These are phyloP conservation scores for Aldabrachelys gigantea DNA, from an alignment of 2,113 vertebrate species.

Conservation along the genomic window DNA sequence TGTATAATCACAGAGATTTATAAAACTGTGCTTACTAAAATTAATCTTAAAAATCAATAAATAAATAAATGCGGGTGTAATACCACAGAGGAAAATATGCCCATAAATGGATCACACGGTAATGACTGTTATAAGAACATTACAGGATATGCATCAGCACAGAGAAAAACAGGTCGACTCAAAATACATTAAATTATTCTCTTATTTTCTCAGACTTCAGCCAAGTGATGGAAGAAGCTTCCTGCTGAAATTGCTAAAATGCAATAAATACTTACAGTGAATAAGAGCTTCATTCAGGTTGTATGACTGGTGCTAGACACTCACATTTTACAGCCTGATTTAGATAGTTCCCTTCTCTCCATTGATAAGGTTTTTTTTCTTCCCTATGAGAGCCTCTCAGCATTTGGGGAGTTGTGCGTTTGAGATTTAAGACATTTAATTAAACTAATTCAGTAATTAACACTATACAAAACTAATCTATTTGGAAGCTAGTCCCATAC, in stretches of 20 bases:
- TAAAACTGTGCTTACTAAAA: slow-evolving; percentile 55
- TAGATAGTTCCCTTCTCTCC: background rate
- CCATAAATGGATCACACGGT: background rate
- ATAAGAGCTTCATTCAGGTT: background rate
- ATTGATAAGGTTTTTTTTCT: background rate
- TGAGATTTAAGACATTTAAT: background rate
- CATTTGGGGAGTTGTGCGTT: background rate
- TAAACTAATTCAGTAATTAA: background rate
- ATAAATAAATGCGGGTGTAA: slow-evolving; percentile 50
- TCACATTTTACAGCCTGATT: background rate
- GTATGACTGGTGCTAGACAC: background rate
- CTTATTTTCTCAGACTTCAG: background rate
- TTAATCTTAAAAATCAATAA: slow-evolving; percentile 50
- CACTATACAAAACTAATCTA: background rate
- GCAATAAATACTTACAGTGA: background rate
- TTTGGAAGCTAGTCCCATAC: background rate
- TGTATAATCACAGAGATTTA: slow-evolving; percentile 37
- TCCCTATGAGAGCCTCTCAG: rapidly evolving
- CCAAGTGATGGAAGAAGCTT: background rate
- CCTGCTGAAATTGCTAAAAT: background rate
- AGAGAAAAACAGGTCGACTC: slow-evolving; percentile 6
- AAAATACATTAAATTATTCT: background rate
- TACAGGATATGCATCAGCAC: background rate
- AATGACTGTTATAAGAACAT: background rate
- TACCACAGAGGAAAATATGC: slow-evolving; percentile 47